These are phyloP conservation scores for Styela plicata DNA, from an alignment of 23 tunicate species.

Conservation along the genomic window DNA sequence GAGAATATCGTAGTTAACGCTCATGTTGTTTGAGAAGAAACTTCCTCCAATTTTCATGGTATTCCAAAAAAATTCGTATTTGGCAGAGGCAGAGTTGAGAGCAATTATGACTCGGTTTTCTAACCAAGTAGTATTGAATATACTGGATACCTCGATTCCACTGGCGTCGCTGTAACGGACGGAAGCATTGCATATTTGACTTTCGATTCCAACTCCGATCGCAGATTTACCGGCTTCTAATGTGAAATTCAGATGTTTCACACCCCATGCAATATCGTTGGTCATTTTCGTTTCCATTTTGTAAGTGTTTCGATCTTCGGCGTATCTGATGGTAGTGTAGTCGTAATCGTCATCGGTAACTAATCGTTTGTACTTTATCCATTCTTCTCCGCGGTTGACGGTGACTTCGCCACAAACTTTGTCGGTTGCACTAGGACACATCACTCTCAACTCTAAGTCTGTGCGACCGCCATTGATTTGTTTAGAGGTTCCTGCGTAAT, in stretches of 20 bases:
- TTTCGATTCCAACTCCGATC: background rate
- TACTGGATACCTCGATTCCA: background rate
- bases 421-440: constrained; percentile 3
- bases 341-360: background rate
- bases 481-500: background rate
- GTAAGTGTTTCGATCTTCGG: background rate
- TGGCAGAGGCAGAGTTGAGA: background rate
- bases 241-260: background rate
- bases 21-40: background rate
- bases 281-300: background rate
- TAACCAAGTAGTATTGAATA: background rate
- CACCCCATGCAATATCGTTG: background rate
- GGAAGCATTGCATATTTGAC: background rate
- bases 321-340: background rate
- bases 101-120: background rate
- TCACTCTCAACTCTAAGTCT: background rate
- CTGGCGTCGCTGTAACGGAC: background rate
- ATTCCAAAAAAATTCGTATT: background rate
- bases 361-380: background rate
- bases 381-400: constrained; percentile 3
- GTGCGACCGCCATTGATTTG: background rate
- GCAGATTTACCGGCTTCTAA: background rate
- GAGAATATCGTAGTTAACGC: background rate
- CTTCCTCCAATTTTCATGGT: background rate
- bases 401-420: background rate